Base-by-base conservation (phyloP, 37 sponge, comb jelly and placozoan species). In the Agelas oroides region DNA sequence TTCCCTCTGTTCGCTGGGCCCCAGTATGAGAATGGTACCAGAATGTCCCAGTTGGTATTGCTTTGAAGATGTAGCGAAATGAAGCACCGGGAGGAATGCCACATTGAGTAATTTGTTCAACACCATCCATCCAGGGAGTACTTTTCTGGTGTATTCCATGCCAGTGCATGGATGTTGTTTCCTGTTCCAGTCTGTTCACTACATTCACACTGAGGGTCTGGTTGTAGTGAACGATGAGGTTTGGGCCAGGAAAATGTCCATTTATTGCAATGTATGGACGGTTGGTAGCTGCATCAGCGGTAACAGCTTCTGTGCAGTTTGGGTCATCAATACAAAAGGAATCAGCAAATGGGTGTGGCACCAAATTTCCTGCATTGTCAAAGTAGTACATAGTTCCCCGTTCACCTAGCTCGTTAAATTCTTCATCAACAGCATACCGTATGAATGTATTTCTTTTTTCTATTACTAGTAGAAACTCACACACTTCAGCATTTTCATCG, bases 1-100 rank as follows among this genome's bases (percentile, higher is more conserved):
- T 78, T 33, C 95, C 95, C 19, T 91, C 92, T 24, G 92, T 88
- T 41, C 92, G 20, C 79, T 91, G 92, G 37, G 89, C 79, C 1
- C 92, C 95, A 57, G 71, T 74, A 75, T 95, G 95, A 11, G 95
- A 84, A 37, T 95, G 95, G 65, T 95, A 95, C 95, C 95, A 95
- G 71, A 81, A 82, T 23, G 95, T 95, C 0, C 95, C 95, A 23
- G 89, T 35, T 34, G 84, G 89, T 6, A 6, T 25, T 13, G 92
- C 92, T 59, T 72, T 71, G 70, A 95, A 95, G 5, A 62, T 76
- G 75, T 95, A 95, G 17, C 61, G 72, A 32, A 88, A 95, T 24
- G 57, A 35, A 38, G 77, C 77, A 12, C 59, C 79, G 0, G 95
- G 82, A n/a, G 20, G 17, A 14, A 95, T 95, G n/a, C 82, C 86